Base-by-base conservation (phyloP, 2,113 vertebrate species). In the Ctenodactylus gundi region DNA sequence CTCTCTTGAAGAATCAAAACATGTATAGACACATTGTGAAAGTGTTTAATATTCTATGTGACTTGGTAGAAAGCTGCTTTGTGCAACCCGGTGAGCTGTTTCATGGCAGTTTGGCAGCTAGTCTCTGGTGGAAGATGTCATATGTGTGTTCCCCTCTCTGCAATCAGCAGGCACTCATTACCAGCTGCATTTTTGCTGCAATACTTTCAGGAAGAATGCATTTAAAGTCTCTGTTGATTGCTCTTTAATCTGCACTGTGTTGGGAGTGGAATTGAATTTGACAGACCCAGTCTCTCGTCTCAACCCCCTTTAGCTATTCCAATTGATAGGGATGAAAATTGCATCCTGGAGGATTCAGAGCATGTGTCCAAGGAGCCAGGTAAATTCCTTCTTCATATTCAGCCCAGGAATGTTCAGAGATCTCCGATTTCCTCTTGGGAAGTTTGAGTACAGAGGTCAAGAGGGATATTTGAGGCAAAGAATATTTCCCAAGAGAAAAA, bases 401-500 rank as follows among this genome's bases (percentile, higher is more conserved):
- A 78, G 41, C 34, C 41, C 23, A 1, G 27, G 57, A 39, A 6
- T 73, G 39, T 41, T 90, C 39, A 8, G 49, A 81, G 95, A 44
- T 36, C 34, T 41, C 39, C 55, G 13, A 0, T 84, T 93, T 96
- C 84, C 84, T 82, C 67, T 57, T 49, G 46, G 72, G 87, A 58
- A 68, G 83, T 36, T 11, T 39, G 75, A 92, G 34, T 41, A 27
- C n/a, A 18, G 41, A 34, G 57, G 12, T 82, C 92, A 78, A 51
- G 39, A 44, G 58, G 46, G 36, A 57, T 29, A 68, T 77, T 23
- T 65, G 80, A 82, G 39, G 72, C 31, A 55, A 91, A 15, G 27
- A 88, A 73, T 78, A 88, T 67, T 91, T 95, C 85, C 84, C 88
- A 41, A 70, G 67, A 90, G 90, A 94, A 90, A 44, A 90, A 44